Base-by-base conservation (phyloP, 2,797 vertebrate genomes). In the Glyptemys insculpta region DNA sequence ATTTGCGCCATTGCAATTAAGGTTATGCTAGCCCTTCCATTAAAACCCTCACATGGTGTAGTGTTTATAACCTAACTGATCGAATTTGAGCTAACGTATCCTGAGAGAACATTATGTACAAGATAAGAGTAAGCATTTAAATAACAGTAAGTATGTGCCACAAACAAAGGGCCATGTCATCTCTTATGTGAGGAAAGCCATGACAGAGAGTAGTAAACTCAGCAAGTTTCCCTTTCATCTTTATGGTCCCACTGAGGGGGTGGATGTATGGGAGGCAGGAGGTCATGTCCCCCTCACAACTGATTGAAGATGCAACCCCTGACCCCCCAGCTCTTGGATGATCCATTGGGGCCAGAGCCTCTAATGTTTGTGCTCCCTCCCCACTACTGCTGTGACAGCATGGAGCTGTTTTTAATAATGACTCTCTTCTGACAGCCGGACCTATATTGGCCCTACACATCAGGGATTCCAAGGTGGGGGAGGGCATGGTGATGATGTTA, bases 41-140 rank as follows among this genome's bases (percentile, higher is more conserved):
- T 94, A 93, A 91, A 94, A n/a, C 79, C 95, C 44, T 94, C 62
- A 81, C 59, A 79, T 92, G n/a, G 11, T 25, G 34, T 88, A 54
- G 47, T 1, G 5, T 86, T 92, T 95, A 91, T 81, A 91, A 79
- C 49, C 90, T 88, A 79, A 50, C 44, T 90, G 85, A 79, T 85
- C 54, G 44, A 94, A 83, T 90, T 31, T 90, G 49, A 88, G 68
- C 19, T 86, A 81, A 85, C 79, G 3, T 92, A 56, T 27, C 41
- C 34, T 59, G 88, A 57, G 56, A 90, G 52, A 89, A 79, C 5
- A 79, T 89, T 81, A 92, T 93, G 86, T 79, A 72, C 12, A 62
- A 76, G n/a, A 53, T 87, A 57, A 79, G 10, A 25, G 49, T 79
- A 50, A 87, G 65, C 72, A 21, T 68, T 80, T 88, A 89, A 90